Base-by-base conservation (phyloP, 2,888 invertebrate genomes). In the Rhopalosiphum nymphaeae region DNA sequence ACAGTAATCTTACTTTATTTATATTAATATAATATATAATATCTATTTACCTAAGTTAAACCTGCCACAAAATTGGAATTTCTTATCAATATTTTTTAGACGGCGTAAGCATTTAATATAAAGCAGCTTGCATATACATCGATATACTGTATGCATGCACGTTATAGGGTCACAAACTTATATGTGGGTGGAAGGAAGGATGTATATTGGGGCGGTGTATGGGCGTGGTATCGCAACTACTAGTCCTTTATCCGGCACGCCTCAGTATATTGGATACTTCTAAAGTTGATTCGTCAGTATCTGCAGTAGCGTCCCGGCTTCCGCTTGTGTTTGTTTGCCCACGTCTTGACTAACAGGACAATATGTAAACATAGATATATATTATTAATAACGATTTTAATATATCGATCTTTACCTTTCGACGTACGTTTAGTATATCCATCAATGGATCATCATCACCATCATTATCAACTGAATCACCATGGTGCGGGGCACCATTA, bases 381-480 rank as follows among this genome's bases (percentile, higher is more conserved):
- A 89, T 16, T 78, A 78, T 78, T 36, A 36, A 61, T 29, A 36
- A 67, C n/a, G 16, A n/a, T n/a, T 5, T 36, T 9, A 36, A 78
- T 9, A 21, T 3, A 36, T 21, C 78, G 36, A 36, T 9, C 36
- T 53, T 3, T 5, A 36, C 21, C 36, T 53, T 3, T 5, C 53
- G 53, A 21, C 21, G 53, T 21, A 36, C 78, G 21, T 0, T 36
- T 26, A 78, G 16, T 36, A 78, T 21, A 86, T 11, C n/a, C 29
- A 1, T 25, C 53, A 29, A 93, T 93, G 92, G 92, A 93, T 7
- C 92, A 92, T 44, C 92, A 93, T n/a, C 93, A 93, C 46, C 85
- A 94, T 25, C 86, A 94, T 42, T 67, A 91, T 49, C 86, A 86
- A 3, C 25, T 49, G 86, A 91, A 86, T 44, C 93, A 93, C n/a